Evolutionary conservation across 1,140 invertebrate genomes (phyloP).

Genomic region (Trichogramma pretiosum): DNA sequence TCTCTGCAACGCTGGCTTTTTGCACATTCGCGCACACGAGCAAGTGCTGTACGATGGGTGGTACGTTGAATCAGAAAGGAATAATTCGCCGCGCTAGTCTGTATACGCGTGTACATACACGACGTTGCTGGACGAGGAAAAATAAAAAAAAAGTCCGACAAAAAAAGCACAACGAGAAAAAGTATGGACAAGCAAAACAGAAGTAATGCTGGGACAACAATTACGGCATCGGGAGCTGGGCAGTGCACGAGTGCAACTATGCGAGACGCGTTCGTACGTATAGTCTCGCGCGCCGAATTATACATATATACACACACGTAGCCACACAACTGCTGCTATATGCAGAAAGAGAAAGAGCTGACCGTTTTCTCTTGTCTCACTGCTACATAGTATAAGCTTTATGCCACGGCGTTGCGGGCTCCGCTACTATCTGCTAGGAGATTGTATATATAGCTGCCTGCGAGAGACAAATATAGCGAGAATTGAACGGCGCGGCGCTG

Average conservation of each 20-base stretch:
- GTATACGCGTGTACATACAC: background rate
- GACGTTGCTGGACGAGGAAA: background rate
- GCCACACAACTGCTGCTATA: background rate
- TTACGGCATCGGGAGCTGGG: conserved; percentile 3
- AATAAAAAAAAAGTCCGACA: background rate
- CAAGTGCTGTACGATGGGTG: background rate
- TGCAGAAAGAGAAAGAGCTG: background rate
- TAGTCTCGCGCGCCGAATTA: too few relatives aligned
- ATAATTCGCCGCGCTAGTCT: conserved; percentile 1
- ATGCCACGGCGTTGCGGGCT: conserved; percentile 5
- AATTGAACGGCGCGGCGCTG: conserved; percentile 2
- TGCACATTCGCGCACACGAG: conserved; percentile 3
- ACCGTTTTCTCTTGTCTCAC: too few relatives aligned
- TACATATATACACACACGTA: background rate
- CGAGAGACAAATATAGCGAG: conserved; percentile 18
- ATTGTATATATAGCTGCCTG: too few relatives aligned
- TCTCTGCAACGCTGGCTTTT: conserved; percentile 18
- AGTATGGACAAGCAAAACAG: conserved; percentile 3
- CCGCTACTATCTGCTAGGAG: too few relatives aligned
- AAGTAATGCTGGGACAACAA: conserved; percentile 8
- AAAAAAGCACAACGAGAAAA: background rate
- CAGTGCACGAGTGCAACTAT: conserved; percentile 15
- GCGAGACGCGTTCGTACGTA: conserved; percentile 1
- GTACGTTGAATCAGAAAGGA: conserved; percentile 12
- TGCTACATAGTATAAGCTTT: conserved; percentile 3